Conservation (phyloP, 35 echinoderm and acorn worm species). For the Lytechinus pictus region DNA sequence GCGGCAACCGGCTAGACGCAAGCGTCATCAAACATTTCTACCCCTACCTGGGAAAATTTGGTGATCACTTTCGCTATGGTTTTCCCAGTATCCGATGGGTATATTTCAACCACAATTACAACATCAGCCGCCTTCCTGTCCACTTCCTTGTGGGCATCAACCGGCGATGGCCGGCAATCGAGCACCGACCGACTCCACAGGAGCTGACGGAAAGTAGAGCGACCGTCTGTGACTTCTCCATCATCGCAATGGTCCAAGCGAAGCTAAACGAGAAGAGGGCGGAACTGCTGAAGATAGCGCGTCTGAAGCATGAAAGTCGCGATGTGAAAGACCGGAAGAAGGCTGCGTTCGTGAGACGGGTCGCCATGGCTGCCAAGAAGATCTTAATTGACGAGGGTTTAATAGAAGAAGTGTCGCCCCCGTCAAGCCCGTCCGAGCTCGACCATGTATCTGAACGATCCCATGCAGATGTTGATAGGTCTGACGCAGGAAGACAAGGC, state of each 20-base stretch:
- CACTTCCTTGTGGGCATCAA: neutral
- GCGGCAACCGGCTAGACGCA: slow-evolving; percentile 16
- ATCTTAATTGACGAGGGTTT: neutral
- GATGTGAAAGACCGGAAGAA: neutral
- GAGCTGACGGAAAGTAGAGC: slow-evolving; percentile 13
- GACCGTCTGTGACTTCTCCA: slow-evolving; percentile 22
- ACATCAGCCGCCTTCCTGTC: neutral
- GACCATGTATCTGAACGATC: neutral
- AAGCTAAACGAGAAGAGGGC: neutral
- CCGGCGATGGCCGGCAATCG: slow-evolving; percentile 29
- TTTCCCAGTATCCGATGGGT: slow-evolving; percentile 31
- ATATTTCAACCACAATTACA: slow-evolving; percentile 28
- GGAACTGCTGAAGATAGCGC: neutral
- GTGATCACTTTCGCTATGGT: neutral
- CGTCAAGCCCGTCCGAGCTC: neutral
- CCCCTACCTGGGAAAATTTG: slow-evolving; percentile 22
- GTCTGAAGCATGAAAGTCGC: neutral
- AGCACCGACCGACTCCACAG: slow-evolving; percentile 15
- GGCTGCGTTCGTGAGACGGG: neutral
- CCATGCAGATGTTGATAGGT: neutral
- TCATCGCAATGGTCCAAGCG: neutral
- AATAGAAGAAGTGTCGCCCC: neutral
- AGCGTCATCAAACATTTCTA: slow-evolving; percentile 36
- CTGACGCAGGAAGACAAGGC: neutral
- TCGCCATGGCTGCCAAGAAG: neutral